Percentiles rank a stretch among this genome's conserved stretches.
phyloP scores from a whole-genome alignment of 2,888 invertebrate species.

The Melangyna quadrimaculata region DNA sequence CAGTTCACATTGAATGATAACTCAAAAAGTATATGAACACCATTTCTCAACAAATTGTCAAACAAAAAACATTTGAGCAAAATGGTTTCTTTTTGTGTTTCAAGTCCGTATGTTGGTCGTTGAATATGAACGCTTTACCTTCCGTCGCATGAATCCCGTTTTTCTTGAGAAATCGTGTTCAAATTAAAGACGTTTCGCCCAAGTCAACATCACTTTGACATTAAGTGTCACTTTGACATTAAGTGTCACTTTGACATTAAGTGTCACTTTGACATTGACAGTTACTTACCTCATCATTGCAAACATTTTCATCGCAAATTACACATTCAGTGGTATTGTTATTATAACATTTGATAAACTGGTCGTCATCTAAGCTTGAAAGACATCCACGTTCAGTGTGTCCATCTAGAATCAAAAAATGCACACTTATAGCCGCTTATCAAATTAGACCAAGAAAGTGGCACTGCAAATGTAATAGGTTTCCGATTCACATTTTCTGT shows the following conservation, averaged over 20 bases:
- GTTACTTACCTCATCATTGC: constrained; percentile 74
- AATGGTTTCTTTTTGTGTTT: too few relatives aligned
- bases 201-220: too few relatives aligned
- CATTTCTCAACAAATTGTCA: background rate
- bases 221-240: too few relatives aligned
- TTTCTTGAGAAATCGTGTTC: too few relatives aligned
- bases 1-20: background rate
- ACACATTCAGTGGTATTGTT: constrained; percentile 73
- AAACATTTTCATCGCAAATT: constrained; percentile 74
- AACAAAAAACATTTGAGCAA: background rate
- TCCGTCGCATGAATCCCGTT: too few relatives aligned
- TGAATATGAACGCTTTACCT: too few relatives aligned
- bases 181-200: too few relatives aligned
- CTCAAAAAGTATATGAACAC: background rate
- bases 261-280: background rate
- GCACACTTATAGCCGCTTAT: background rate
- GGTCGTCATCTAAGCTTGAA: constrained; percentile 73
- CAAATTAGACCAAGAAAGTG: too few relatives aligned
- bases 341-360: constrained; percentile 74
- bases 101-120: too few relatives aligned
- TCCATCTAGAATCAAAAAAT: constrained; percentile 73
- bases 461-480: too few relatives aligned
- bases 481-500: too few relatives aligned
- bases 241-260: too few relatives aligned
- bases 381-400: constrained; percentile 78